Conservation (phyloP, 2,888 invertebrate genomes). For the Gnatocerus cornutus region DNA sequence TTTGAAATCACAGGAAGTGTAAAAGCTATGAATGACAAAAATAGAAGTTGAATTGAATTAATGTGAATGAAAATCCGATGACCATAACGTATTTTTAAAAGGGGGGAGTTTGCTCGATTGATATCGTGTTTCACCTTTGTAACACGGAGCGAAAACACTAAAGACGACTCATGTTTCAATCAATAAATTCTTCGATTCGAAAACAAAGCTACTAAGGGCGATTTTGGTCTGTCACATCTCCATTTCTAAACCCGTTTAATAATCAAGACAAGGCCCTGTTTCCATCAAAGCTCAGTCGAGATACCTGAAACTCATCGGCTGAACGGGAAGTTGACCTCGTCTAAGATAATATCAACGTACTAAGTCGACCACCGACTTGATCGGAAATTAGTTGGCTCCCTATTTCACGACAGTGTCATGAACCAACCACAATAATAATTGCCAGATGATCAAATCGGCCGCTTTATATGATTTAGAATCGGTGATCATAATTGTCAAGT, state of each 20-base stretch:
- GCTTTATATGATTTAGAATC: conserved; percentile 37
- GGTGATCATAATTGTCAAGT: neutral
- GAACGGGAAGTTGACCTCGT: conserved; percentile 40
- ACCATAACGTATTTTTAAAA: conserved; percentile 38
- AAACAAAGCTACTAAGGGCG: conserved; percentile 10
- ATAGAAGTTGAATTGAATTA: conserved; percentile 35
- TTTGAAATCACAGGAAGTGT: neutral
- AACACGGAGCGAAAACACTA: conserved; percentile 20
- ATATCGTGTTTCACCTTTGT: conserved; percentile 39
- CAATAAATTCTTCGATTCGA: conserved; percentile 37
- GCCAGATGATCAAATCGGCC: conserved; percentile 29
- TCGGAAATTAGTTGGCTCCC: conserved; percentile 43
- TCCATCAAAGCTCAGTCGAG: conserved; percentile 24
- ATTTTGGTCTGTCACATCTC: conserved; percentile 23
- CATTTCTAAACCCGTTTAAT: conserved; percentile 19
- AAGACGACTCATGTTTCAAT: conserved; percentile 22
- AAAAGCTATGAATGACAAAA: conserved; percentile 32
- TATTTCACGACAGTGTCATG: conserved; percentile 34
- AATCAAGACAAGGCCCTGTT: conserved; percentile 21
- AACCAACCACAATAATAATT: conserved; percentile 40
- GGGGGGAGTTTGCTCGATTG: conserved; percentile 33
- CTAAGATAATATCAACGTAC: conserved; percentile 39
- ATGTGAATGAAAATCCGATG: conserved; percentile 43
- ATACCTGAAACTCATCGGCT: conserved; percentile 39
- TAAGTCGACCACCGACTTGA: conserved; percentile 31